Evolutionary conservation across 2,113 vertebrate species (phyloP), one percentile per base, ranked within the genome.

Genomic region (Elephas maximus): DNA sequence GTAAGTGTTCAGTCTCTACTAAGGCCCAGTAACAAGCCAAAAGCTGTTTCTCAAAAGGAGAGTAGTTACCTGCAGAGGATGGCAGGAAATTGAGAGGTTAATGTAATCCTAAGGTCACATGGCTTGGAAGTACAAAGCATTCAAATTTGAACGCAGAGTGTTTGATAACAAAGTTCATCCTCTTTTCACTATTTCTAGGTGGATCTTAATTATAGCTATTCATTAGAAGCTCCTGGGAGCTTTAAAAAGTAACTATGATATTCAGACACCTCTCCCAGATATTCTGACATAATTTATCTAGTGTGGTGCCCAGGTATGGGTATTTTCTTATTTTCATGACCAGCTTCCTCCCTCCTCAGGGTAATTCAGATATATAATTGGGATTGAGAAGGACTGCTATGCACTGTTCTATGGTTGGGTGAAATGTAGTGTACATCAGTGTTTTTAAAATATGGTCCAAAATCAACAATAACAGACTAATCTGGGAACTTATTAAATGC

Each of bases 301-400:
- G 3, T 60, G 7, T 45, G 24, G 15, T 5, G 2, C 21, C 17
- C 26, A 86, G n/a, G 5, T n/a, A 76, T 20, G 28, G 2, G 3
- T 11, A 92, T 65, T 90, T 85, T 91, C 26, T 77, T 73, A 77
- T 88, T 93, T 91, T 88, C 37, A 44, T 37, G 57, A 91, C 44
- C 51, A 53, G 51, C 17, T 4, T 60, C 57, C 14, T 60, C 57
- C 57, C 37, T 44, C 85, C 20, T n/a, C 3, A 5, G 73, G n/a
- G 11, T 89, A 20, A 45, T 82, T 96, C 51, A 94, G 85, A 90
- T 23, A 7, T 69, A 62, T 45, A n/a, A 9, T 11, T 87, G 33
- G 6, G 11, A 91, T 71, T n/a, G 90, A 33, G 65, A 74, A 53
- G 44, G 28, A 81, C 1, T 82, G 21, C n/a, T 78, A 7, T n/a